These are phyloP conservation scores for Notothenia coriiceps DNA, from an alignment of 2,113 vertebrate genomes.

Conservation along the genomic window DNA sequence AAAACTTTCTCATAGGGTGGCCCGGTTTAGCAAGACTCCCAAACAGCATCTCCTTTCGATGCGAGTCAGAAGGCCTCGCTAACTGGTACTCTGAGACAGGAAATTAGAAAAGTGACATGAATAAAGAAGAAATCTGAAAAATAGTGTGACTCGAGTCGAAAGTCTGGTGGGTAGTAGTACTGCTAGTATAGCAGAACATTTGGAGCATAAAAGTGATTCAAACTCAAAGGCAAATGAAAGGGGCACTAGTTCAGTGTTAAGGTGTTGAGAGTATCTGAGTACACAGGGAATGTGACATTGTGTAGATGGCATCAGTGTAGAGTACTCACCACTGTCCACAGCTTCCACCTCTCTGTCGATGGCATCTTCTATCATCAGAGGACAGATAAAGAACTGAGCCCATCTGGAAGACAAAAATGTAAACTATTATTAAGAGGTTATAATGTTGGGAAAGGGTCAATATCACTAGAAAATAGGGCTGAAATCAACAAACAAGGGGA, in stretches of 20 bases:
- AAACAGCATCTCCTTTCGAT: slow-evolving; percentile 96
- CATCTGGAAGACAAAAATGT: slow-evolving; percentile 83
- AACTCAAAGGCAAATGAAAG: not conserved
- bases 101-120: not conserved
- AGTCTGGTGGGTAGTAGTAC: not conserved
- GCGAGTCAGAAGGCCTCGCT: slow-evolving; percentile 92
- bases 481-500: too few relatives aligned
- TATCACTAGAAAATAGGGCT: too few relatives aligned
- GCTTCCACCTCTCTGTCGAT: slow-evolving; percentile 97
- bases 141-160: not conserved
- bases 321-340: slow-evolving; percentile 93
- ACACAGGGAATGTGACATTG: not conserved
- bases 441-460: too few relatives aligned
- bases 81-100: slow-evolving; percentile 91
- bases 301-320: not conserved
- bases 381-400: slow-evolving; percentile 98
- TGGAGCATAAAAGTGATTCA: not conserved
- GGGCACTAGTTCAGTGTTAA: not conserved
- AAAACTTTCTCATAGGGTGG: slow-evolving; percentile 98
- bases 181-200: not conserved
- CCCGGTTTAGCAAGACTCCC: slow-evolving; percentile 93
- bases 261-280: not conserved
- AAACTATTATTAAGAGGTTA: too few relatives aligned
- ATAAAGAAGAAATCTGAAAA: not conserved
- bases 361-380: slow-evolving; percentile 95